Evolutionary conservation across 2,888 invertebrate species (phyloP), one percentile per base, ranked within the genome.

Genomic region (Amblyteles armatorius): DNA sequence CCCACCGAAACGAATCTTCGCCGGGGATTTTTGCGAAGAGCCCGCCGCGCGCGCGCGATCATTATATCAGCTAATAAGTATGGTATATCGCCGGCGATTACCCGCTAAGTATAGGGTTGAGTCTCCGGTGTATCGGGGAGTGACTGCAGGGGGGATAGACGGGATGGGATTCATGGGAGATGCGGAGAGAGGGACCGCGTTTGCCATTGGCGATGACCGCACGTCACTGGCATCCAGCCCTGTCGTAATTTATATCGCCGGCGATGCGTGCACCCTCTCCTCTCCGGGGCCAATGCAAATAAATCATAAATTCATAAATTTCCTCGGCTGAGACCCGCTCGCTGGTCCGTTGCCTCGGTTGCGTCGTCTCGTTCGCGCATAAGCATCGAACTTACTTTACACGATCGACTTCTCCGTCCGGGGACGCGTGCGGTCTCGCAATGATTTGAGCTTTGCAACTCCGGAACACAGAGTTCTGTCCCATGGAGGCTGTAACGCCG

Each of bases 1-100:
- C 55, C 55, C 50, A 26, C 40, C 73, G 52, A 73, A 73, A 72
- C 72, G 72, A 72, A 73, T 79, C 79, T 79, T 72, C 60, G 7
- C n/a, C 72, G 52, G 22, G 72, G 85, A 83, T 86, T 85, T 57
- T 85, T 81, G 29, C 76, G 73, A 83, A 73, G 79, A 74, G 57
- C 72, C 79, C 88, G 77, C 68, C 86, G 85, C 85, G 79, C 80
- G 85, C 87, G 85, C 83, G 88, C 86, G 88, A 90, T 91, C 91
- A 91, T 92, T 92, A 91, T 90, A 90, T 88, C 89, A 90, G 90
- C 91, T 92, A 93, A 93, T 92, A 92, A 92, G 91, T 91, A 91
- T 90, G 88, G 92, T 92, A 92, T 92, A 92, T 92, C 91, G 92
- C 84, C 91, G 91, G 91, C 91, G 91, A 92, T 92, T 92, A 92